Conservation (phyloP, 2,797 vertebrate species). For the Molossus molossus region DNA sequence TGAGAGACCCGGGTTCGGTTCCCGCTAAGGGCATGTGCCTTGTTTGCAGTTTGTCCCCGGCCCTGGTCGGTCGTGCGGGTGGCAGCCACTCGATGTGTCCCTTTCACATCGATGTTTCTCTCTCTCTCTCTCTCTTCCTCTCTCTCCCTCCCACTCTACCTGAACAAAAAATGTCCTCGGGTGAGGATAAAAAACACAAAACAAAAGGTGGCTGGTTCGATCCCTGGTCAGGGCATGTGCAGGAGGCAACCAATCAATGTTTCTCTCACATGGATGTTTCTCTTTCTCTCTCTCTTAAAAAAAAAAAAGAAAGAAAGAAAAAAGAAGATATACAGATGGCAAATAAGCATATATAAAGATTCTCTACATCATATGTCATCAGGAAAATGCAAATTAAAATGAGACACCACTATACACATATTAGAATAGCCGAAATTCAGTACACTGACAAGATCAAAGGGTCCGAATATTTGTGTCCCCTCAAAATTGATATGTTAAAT, state of each 20-base stretch:
- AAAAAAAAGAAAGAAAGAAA: neutral
- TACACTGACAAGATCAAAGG: neutral
- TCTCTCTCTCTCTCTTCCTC: too few species aligned
- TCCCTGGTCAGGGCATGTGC: neutral
- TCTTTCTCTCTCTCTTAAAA: neutral
- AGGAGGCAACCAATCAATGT: neutral
- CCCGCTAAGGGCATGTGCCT: too few species aligned
- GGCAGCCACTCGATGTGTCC: too few species aligned
- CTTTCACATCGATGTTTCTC: too few species aligned
- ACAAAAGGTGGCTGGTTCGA: neutral
- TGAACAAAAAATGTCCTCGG: too few species aligned
- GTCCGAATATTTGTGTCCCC: neutral
- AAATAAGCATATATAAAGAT: constrained; percentile 10
- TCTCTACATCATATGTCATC: neutral
- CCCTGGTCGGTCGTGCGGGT: too few species aligned
- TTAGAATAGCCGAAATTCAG: neutral
- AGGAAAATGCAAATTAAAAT: neutral
- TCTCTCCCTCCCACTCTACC: too few species aligned
- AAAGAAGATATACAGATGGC: neutral
- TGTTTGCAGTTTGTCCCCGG: too few species aligned
- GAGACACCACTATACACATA: neutral
- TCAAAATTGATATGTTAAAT: neutral
- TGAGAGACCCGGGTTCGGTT: too few species aligned
- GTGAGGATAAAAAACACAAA: too few species aligned
- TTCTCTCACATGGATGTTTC: neutral